A percentile compares a stretch with the other conserved stretches of the same genome.
Conservation (phyloP, 2,113 vertebrate species). For the Platycercus adscitus region DNA sequence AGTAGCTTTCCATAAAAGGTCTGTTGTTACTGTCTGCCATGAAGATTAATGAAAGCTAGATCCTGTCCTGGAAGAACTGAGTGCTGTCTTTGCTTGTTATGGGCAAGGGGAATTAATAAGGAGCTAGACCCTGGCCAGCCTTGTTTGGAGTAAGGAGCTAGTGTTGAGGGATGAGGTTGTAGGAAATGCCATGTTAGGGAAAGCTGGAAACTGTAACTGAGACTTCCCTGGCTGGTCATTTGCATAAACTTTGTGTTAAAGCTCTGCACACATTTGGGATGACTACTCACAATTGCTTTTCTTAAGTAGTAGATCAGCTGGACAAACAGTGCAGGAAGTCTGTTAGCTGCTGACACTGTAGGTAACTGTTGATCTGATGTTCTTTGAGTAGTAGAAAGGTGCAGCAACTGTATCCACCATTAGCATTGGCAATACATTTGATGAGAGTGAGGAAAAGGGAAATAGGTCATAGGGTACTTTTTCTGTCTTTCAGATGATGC, state of each 20-base stretch:
- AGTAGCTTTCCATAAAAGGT: constrained; percentile 32
- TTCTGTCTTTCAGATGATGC: not conserved
- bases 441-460: not conserved
- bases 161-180: not conserved
- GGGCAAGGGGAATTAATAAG: constrained; percentile 8
- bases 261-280: rapidly evolving
- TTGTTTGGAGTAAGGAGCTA: not conserved
- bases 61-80: not conserved
- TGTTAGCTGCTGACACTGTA: not conserved
- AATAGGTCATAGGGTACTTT: not conserved
- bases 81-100: not conserved
- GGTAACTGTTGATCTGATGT: not conserved
- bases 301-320: not conserved
- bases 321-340: not conserved
- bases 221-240: not conserved
- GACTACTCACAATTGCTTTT: not conserved
- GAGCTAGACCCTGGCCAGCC: not conserved
- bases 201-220: not conserved
- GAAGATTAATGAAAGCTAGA: constrained; percentile 51
- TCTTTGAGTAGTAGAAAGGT: not conserved
- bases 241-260: not conserved
- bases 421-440: not conserved
- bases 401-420: not conserved
- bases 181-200: constrained; percentile 17
- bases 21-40: constrained; percentile 11